phyloP scores from a whole-genome alignment of 2,888 invertebrate genomes.

The Camptogramma bilineatum region DNA sequence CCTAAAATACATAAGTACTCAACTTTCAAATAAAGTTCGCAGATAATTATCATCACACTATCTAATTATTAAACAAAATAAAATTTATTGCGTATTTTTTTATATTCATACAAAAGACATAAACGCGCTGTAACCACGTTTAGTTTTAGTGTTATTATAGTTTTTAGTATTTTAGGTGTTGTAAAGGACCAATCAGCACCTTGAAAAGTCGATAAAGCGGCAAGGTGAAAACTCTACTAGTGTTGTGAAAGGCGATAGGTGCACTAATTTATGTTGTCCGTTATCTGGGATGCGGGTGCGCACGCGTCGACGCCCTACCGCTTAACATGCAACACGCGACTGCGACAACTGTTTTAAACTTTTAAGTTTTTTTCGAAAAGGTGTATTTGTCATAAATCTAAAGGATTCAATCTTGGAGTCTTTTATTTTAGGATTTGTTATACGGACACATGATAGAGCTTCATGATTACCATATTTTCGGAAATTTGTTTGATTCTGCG shows the following conservation, averaged over 20 bases:
- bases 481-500: background rate
- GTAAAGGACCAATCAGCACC: conserved; percentile 41
- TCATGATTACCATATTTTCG: background rate
- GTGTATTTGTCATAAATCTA: conserved; percentile 17
- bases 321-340: conserved; percentile 79
- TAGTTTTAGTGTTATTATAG: too few species aligned
- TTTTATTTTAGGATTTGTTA: background rate
- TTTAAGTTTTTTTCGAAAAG: conserved; percentile 38
- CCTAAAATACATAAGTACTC: too few species aligned
- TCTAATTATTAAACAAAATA: too few species aligned
- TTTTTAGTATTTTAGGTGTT: conserved; percentile 16
- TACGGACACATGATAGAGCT: background rate
- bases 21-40: too few species aligned
- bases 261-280: conserved; percentile 80
- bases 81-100: background rate
- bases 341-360: conserved; percentile 61
- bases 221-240: conserved; percentile 78
- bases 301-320: conserved; percentile 57
- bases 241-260: conserved; percentile 78
- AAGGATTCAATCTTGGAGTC: background rate
- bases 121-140: conserved; percentile 31
- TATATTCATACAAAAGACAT: conserved; percentile 37
- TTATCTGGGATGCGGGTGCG: conserved; percentile 82
- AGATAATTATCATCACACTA: too few species aligned
- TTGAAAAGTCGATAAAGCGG: conserved; percentile 58